Conservation (phyloP, 1,140 invertebrate genomes). For the Dendrolimus kikuchii region DNA sequence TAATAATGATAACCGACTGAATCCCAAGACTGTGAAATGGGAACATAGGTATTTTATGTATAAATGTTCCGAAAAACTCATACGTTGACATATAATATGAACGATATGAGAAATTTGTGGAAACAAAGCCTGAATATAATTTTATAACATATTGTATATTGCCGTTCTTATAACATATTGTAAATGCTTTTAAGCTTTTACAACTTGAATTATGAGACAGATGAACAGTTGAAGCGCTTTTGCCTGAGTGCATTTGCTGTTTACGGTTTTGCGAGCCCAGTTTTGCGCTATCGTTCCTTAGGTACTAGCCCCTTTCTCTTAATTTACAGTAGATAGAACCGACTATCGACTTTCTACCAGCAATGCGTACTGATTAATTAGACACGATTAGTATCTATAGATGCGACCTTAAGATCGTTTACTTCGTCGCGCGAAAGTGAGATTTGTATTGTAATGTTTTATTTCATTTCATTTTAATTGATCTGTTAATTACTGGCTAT, state of each 20-base stretch:
- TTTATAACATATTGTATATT: no score
- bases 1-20: no score
- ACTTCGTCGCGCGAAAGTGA: constrained; percentile 32
- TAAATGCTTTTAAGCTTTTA: no score
- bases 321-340: constrained; percentile 39
- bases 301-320: constrained; percentile 60
- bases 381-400: constrained; percentile 52
- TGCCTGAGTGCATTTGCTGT: constrained; percentile 31
- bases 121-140: no score
- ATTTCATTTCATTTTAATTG: constrained; percentile 17
- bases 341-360: constrained; percentile 58
- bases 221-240: constrained; percentile 22
- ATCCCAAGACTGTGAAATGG: no score
- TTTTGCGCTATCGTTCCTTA: constrained; percentile 41
- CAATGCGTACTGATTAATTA: constrained; percentile 68
- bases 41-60: no score
- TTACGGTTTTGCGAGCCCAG: constrained; percentile 44
- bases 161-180: no score
- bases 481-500: constrained; percentile 10
- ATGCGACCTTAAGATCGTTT: constrained; percentile 30
- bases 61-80: no score
- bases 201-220: no score
- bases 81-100: no score
- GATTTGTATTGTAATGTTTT: constrained; percentile 19
- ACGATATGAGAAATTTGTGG: no score